A percentile compares a stretch with the other conserved stretches of the same genome.
Conservation (phyloP, 1,140 invertebrate genomes). For the Mamestra configurata region DNA sequence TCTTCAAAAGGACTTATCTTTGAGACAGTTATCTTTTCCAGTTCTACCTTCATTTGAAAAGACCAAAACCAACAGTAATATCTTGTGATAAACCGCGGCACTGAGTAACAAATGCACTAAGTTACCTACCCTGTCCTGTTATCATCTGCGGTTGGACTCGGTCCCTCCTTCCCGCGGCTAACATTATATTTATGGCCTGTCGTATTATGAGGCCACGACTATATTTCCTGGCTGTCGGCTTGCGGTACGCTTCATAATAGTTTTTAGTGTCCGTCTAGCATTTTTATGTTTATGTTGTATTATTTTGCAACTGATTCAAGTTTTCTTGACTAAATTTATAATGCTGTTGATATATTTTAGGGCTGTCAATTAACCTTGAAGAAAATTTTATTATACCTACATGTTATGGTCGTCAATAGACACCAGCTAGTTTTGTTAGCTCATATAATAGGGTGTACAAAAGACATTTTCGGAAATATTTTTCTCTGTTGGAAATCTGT, state of each 20-base stretch:
- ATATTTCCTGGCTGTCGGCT: constrained; percentile 42
- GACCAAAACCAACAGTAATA: background rate
- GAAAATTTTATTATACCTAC: too few relatives aligned
- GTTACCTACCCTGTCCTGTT: constrained; percentile 11
- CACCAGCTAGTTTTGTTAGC: too few relatives aligned
- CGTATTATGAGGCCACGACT: constrained; percentile 60
- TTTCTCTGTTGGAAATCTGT: too few relatives aligned
- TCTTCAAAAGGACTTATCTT: too few relatives aligned
- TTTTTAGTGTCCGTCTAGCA: constrained; percentile 44
- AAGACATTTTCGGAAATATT: too few relatives aligned
- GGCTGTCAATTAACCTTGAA: too few relatives aligned
- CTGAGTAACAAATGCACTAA: constrained; percentile 34
- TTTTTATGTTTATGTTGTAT: constrained; percentile 24
- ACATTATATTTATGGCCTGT: constrained; percentile 71
- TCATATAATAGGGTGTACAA: too few relatives aligned
- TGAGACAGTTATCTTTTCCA: background rate
- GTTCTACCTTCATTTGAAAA: background rate
- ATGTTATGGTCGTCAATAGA: too few relatives aligned
- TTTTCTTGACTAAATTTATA: constrained; percentile 7
- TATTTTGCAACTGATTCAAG: constrained; percentile 21
- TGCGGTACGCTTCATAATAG: constrained; percentile 47
- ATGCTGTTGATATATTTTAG: background rate
- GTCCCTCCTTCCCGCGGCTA: constrained; percentile 35
- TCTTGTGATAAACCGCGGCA: background rate
- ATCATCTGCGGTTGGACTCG: background rate